Percentiles rank a stretch among this genome's conserved stretches.
Conservation (phyloP, 2,113 vertebrate species). For the Poeciliopsis prolifica region DNA sequence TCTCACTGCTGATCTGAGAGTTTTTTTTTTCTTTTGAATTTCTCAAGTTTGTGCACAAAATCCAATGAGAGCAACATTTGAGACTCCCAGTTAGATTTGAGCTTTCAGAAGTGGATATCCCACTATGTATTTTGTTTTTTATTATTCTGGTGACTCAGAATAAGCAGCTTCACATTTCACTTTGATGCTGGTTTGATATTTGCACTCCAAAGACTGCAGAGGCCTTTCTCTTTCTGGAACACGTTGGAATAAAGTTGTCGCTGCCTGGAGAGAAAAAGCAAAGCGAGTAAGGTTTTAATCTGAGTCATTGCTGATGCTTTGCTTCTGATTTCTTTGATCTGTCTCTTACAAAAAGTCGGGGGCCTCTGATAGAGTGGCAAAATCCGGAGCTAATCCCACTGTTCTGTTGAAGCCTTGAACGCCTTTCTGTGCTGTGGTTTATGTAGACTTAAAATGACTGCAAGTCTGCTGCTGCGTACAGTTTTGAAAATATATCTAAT, state of each 20-base stretch:
- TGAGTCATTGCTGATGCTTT: constrained; percentile 47
- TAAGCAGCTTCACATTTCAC: constrained; percentile 41
- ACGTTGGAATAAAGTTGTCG: constrained; percentile 34
- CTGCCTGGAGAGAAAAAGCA: constrained; percentile 31
- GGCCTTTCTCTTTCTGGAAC: constrained; percentile 39
- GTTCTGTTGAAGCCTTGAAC: constrained; percentile 25
- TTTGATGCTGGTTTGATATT: constrained; percentile 61
- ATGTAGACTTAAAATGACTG: background rate
- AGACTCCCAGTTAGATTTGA: constrained; percentile 13
- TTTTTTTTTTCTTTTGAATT: constrained; percentile 2
- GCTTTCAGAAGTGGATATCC: constrained; percentile 6
- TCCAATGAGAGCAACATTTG: constrained; percentile 6
- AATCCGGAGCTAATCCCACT: constrained; percentile 13
- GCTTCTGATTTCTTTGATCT: constrained; percentile 48
- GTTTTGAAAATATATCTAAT: background rate
- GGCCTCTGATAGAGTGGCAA: constrained; percentile 43
- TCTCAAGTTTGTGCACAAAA: constrained; percentile 14
- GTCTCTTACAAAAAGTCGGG: background rate
- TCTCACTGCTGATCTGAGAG: constrained; percentile 3
- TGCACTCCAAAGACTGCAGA: constrained; percentile 43
- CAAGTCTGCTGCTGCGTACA: background rate
- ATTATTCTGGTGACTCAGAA: constrained; percentile 34
- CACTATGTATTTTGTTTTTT: background rate
- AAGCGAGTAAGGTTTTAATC: constrained; percentile 43
- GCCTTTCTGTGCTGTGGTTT: background rate